Evolutionary conservation across 2,113 vertebrate species (phyloP).

Genomic region (Himantopus leucocephalus): DNA sequence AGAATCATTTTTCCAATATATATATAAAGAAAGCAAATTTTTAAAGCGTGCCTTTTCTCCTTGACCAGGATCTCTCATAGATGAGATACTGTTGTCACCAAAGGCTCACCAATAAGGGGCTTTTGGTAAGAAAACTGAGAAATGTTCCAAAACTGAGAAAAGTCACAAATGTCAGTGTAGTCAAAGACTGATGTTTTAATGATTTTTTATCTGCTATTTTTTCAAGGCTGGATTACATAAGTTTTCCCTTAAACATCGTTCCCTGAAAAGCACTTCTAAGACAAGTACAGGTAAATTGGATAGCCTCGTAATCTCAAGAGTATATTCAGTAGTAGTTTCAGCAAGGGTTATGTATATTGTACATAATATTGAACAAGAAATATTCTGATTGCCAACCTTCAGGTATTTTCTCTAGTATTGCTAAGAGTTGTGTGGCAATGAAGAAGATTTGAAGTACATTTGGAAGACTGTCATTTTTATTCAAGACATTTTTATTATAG

Average conservation of each 20-base stretch:
- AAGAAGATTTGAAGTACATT: background rate
- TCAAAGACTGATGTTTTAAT: background rate
- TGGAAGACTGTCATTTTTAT: background rate
- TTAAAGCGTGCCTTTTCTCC: background rate
- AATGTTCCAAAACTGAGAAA: background rate
- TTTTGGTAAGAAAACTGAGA: background rate
- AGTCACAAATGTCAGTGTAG: background rate
- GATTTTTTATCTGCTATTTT: background rate
- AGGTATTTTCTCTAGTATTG: background rate
- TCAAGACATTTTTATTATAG: background rate
- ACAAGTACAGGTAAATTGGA: background rate
- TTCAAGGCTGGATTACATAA: background rate
- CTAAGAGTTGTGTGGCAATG: background rate
- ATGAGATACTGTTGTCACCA: background rate
- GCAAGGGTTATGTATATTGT: background rate
- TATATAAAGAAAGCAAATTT: background rate
- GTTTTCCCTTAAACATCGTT: background rate
- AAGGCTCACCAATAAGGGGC: background rate
- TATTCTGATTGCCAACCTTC: background rate
- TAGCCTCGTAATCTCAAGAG: background rate
- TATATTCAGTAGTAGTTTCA: background rate
- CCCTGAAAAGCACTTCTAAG: background rate
- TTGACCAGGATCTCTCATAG: background rate
- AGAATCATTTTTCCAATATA: background rate
- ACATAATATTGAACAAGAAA: background rate